Percentiles rank a stretch among this genome's conserved stretches.
phyloP scores from a whole-genome alignment of 2,888 invertebrate genomes.

The Parnassius orleans region DNA sequence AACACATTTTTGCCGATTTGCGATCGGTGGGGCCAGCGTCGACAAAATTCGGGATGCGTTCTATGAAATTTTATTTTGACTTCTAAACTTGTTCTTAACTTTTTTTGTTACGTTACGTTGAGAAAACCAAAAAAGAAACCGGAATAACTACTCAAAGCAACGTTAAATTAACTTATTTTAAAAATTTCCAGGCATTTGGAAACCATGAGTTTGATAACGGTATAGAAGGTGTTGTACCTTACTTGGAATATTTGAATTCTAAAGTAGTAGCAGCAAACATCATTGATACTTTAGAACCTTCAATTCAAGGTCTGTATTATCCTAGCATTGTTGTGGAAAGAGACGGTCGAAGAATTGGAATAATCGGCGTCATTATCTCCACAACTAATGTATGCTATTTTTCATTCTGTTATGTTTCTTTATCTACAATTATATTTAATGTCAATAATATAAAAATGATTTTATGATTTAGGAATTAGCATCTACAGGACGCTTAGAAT shows the following conservation, averaged over 20 bases:
- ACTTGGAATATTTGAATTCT: constrained; percentile 82
- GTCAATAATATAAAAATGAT: neutral
- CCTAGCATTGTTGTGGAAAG: constrained; percentile 84
- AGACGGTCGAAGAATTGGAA: constrained; percentile 85
- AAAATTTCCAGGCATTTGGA: constrained; percentile 84
- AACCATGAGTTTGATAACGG: constrained; percentile 94
- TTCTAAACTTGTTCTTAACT: too few species aligned
- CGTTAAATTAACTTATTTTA: neutral
- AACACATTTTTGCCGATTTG: too few species aligned
- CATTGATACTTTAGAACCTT: constrained; percentile 84
- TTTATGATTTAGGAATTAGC: constrained; percentile 78
- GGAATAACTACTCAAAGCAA: too few species aligned
- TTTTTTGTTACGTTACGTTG: too few species aligned
- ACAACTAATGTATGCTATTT: constrained; percentile 56
- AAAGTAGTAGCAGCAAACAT: constrained; percentile 89
- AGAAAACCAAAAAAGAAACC: too few species aligned
- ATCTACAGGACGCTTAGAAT: constrained; percentile 83
- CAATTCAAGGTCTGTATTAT: constrained; percentile 83
- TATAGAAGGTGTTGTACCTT: constrained; percentile 86
- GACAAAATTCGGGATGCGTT: too few species aligned
- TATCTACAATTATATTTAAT: constrained; percentile 1
- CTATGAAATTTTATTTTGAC: too few species aligned
- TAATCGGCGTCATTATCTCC: constrained; percentile 86
- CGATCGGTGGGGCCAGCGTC: too few species aligned
- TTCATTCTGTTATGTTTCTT: constrained; percentile 2